These are phyloP conservation scores for Microcebus ravelobensis DNA, from an alignment of 2,113 vertebrate species.

Conservation along the genomic window DNA sequence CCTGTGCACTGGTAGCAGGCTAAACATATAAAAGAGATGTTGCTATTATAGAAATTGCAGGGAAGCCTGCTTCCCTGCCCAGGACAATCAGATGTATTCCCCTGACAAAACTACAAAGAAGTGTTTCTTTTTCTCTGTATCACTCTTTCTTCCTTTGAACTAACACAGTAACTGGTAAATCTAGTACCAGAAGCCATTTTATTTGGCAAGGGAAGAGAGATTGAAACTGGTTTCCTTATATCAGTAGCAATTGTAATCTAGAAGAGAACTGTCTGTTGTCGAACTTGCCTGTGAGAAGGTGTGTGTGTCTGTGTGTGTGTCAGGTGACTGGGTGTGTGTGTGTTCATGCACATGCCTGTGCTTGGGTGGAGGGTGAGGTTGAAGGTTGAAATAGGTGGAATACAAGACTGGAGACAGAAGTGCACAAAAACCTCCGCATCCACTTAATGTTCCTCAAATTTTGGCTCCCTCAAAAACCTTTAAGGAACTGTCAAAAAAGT, in stretches of 20 bases:
- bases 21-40: conserved; percentile 31
- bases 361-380: not conserved
- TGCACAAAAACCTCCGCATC: not conserved
- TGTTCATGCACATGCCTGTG: not conserved
- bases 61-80: not conserved
- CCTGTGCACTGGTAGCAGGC: not conserved
- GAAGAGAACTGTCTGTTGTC: not conserved
- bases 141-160: not conserved
- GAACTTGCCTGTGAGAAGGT: not conserved
- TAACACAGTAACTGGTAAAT: not conserved
- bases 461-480: not conserved
- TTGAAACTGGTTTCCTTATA: not conserved
- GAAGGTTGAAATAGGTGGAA: not conserved
- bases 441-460: not conserved
- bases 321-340: no score
- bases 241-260: not conserved
- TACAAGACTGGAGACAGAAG: not conserved
- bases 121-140: not conserved
- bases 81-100: not conserved
- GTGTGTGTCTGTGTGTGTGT: not conserved
- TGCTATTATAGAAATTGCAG: not conserved
- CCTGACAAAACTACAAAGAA: not conserved
- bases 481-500: conserved; percentile 13
- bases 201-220: not conserved
- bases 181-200: not conserved